Conservation (phyloP, 1,140 invertebrate genomes). For the Pseudomyrmex flavicornis region DNA sequence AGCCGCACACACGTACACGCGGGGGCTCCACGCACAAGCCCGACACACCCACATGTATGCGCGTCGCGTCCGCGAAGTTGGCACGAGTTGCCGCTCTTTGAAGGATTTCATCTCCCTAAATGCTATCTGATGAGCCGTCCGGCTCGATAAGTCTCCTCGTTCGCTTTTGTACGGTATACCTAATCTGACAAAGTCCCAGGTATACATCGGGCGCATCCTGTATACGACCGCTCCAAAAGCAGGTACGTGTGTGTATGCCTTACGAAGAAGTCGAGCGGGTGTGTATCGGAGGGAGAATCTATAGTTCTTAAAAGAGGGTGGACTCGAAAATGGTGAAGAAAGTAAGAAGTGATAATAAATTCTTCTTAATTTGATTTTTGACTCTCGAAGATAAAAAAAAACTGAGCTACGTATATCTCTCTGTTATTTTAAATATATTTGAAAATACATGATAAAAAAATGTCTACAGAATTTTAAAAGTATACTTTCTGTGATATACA, state of each 20-base stretch:
- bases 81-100: slow-evolving; percentile 40
- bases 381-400: no score
- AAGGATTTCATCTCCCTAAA: slow-evolving; percentile 74
- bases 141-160: slow-evolving; percentile 62
- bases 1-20: not conserved
- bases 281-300: slow-evolving; percentile 17
- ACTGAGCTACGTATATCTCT: no score
- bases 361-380: no score
- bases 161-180: slow-evolving; percentile 35
- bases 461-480: no score
- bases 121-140: slow-evolving; percentile 82
- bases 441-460: no score
- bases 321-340: not conserved
- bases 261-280: not conserved
- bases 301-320: slow-evolving; percentile 19
- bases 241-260: slow-evolving; percentile 23
- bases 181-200: slow-evolving; percentile 16
- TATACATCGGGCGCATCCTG: slow-evolving; percentile 14
- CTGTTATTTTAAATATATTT: no score
- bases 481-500: no score
- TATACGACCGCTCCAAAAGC: not conserved
- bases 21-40: not conserved
- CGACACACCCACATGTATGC: not conserved
- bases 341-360: not conserved
- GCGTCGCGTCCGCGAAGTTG: slow-evolving; percentile 14